These are phyloP conservation scores for Drosophila lacicola DNA, from an alignment of 2,888 invertebrate species.

Conservation along the genomic window DNA sequence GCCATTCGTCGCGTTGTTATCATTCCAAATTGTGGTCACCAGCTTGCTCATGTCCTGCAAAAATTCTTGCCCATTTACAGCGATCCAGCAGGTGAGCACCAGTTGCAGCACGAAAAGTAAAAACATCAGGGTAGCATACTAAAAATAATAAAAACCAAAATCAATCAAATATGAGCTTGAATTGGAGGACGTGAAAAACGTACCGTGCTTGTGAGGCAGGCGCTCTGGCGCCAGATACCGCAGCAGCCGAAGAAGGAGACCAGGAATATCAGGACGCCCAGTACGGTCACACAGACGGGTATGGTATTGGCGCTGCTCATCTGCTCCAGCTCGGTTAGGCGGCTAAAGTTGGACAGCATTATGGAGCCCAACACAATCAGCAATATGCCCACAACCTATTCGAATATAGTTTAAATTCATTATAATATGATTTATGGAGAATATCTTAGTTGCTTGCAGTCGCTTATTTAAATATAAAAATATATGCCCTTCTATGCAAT, in stretches of 20 bases:
- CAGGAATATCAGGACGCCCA: constrained; percentile 91
- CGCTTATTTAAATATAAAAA: neutral
- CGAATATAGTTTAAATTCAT: neutral
- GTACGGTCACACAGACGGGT: constrained; percentile 88
- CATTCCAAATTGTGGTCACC: constrained; percentile 85
- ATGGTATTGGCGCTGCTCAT: constrained; percentile 86
- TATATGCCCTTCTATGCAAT: too few relatives aligned
- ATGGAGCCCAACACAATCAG: constrained; percentile 89
- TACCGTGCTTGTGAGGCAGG: constrained; percentile 93
- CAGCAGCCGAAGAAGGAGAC: constrained; percentile 96
- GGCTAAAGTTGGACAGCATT: constrained; percentile 87
- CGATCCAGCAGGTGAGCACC: constrained; percentile 89
- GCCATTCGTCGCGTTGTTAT: constrained; percentile 51
- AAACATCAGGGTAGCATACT: constrained; percentile 91
- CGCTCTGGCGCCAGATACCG: constrained; percentile 93
- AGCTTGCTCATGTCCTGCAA: constrained; percentile 86
- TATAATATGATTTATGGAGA: neutral
- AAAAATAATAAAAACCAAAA: neutral
- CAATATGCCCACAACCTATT: constrained; percentile 89
- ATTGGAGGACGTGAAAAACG: constrained; percentile 71
- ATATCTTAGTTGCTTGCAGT: neutral
- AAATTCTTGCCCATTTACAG: constrained; percentile 87
- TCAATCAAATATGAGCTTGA: too few relatives aligned
- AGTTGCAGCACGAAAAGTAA: constrained; percentile 90
- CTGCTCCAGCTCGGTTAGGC: constrained; percentile 85